A percentile compares a stretch with the other conserved stretches of the same genome.
phyloP scores from a whole-genome alignment of 2,888 invertebrate species.

The Agriopis leucophaearia region DNA sequence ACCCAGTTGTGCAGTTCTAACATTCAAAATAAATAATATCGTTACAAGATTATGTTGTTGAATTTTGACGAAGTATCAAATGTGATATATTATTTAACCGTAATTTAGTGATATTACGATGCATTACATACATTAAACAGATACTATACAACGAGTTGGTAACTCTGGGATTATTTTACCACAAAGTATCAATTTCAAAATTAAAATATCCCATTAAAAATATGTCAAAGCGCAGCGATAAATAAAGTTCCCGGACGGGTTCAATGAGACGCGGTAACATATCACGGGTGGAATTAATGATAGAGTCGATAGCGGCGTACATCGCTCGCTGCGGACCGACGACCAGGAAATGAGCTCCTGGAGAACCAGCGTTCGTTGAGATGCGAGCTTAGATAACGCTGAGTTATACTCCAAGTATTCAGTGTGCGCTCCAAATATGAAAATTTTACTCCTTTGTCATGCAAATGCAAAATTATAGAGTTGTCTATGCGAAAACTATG shows the following conservation, averaged over 20 bases:
- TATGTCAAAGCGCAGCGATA: slow-evolving; percentile 26
- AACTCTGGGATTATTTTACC: neutral
- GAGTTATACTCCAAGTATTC: slow-evolving; percentile 22
- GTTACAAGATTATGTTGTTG: too few relatives aligned
- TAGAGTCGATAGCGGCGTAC: slow-evolving; percentile 11
- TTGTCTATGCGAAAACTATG: neutral
- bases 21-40: too few relatives aligned
- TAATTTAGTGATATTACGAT: too few relatives aligned
- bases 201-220: slow-evolving; percentile 23
- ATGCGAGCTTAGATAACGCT: slow-evolving; percentile 14
- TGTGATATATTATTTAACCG: too few relatives aligned
- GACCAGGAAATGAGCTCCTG: slow-evolving; percentile 21
- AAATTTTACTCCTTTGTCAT: slow-evolving; percentile 21
- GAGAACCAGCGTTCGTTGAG: slow-evolving; percentile 5
- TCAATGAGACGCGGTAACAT: slow-evolving; percentile 32
- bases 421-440: slow-evolving; percentile 12
- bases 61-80: too few relatives aligned
- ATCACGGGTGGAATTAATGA: slow-evolving; percentile 26
- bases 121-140: too few relatives aligned
- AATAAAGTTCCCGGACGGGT: slow-evolving; percentile 20
- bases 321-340: slow-evolving; percentile 1
- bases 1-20: too few relatives aligned
- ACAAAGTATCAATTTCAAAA: slow-evolving; percentile 5
- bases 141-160: too few relatives aligned
- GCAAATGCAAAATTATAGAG: slow-evolving; percentile 15